phyloP scores from a whole-genome alignment of 2,797 vertebrate species.

The Aselliscus stoliczkanus region DNA sequence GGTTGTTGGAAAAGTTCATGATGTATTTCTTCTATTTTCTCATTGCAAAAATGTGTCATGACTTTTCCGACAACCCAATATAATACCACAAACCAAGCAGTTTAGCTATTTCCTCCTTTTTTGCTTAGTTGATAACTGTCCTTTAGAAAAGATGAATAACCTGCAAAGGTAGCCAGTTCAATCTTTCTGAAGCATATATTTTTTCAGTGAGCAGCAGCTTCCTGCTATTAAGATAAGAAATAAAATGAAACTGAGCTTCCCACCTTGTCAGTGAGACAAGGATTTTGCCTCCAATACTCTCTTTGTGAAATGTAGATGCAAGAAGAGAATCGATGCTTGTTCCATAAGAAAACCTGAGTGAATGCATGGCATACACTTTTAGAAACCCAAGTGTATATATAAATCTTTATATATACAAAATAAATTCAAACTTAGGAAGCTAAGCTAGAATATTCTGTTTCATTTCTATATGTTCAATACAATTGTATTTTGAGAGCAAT shows the following conservation, averaged over 20 bases:
- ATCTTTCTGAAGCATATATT: slow-evolving; percentile 51
- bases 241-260: slow-evolving; percentile 64
- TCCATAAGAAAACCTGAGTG: slow-evolving; percentile 29
- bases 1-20: no score
- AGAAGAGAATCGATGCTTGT: slow-evolving; percentile 54
- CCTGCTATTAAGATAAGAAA: slow-evolving; percentile 69
- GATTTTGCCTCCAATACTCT: slow-evolving; percentile 23
- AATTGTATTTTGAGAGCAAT: slow-evolving; percentile 41
- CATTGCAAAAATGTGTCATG: no score
- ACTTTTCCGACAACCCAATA: no score
- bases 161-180: slow-evolving; percentile 15
- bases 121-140: slow-evolving; percentile 62
- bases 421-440: slow-evolving; percentile 18
- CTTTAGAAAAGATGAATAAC: slow-evolving; percentile 59
- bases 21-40: no score
- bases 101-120: slow-evolving; percentile 44
- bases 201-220: slow-evolving; percentile 49
- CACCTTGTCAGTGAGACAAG: slow-evolving; percentile 45
- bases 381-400: background rate
- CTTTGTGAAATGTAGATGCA: slow-evolving; percentile 54
- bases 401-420: background rate
- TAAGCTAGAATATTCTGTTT: background rate
- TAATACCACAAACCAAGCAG: slow-evolving; percentile 4
- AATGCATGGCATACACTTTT: background rate
- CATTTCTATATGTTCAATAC: background rate